These are phyloP conservation scores for Taenioides sp. DNA, from an alignment of 2,797 vertebrate species.

Conservation along the genomic window DNA sequence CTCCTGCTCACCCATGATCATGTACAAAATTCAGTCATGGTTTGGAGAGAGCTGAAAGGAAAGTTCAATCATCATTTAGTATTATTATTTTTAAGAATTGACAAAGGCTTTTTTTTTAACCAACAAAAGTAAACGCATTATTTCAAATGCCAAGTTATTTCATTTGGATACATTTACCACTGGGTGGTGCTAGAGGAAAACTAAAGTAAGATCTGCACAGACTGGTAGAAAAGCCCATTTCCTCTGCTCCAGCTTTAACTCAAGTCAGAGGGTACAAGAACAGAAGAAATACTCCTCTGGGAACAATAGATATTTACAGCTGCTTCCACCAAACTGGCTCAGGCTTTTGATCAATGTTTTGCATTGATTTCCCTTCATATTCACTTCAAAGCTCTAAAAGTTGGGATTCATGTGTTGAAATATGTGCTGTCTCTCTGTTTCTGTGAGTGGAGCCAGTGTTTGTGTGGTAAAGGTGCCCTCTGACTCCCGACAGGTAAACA, in stretches of 20 bases:
- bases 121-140: not conserved
- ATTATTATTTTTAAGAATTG: too few species aligned
- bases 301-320: not conserved
- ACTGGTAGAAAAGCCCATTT: not conserved
- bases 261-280: not conserved
- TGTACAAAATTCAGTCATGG: too few species aligned
- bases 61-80: too few species aligned
- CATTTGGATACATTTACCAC: not conserved
- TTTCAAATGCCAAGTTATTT: not conserved
- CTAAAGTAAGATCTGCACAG: not conserved
- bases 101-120: too few species aligned
- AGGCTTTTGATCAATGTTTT: not conserved
- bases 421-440: not conserved
- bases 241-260: not conserved
- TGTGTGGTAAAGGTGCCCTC: not conserved
- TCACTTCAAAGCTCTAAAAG: conserved; percentile 1
- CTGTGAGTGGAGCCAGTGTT: not conserved
- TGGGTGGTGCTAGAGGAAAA: conserved; percentile 8
- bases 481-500: not conserved
- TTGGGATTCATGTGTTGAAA: not conserved
- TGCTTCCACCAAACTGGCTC: not conserved
- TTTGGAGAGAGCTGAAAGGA: too few species aligned
- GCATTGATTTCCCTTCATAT: conserved; percentile 1
- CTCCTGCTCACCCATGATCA: too few species aligned
- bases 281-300: not conserved